Evolutionary conservation across 2,888 invertebrate genomes (phyloP).

Genomic region (Electrophaes corylata): DNA sequence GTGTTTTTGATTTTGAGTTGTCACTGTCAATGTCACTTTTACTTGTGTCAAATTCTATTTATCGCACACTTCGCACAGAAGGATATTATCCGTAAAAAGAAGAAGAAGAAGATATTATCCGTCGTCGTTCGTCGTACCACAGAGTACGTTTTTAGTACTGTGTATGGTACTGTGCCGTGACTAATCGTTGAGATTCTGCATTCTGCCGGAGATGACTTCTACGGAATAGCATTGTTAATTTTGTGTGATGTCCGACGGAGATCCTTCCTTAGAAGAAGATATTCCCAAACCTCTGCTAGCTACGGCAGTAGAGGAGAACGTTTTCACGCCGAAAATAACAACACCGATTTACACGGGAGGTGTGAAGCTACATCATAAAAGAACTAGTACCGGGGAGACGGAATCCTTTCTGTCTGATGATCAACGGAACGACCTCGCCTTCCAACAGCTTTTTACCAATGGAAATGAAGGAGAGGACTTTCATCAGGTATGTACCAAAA

Average conservation of each 20-base stretch:
- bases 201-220: slow-evolving; percentile 35
- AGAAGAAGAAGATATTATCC: too few relatives aligned
- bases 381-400: slow-evolving; percentile 67
- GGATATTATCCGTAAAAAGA: too few relatives aligned
- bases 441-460: slow-evolving; percentile 73
- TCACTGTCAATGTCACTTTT: background rate
- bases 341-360: slow-evolving; percentile 74
- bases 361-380: slow-evolving; percentile 70
- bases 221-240: slow-evolving; percentile 32
- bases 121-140: too few relatives aligned
- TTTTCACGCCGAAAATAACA: slow-evolving; percentile 76
- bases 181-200: slow-evolving; percentile 39
- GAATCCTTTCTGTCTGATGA: slow-evolving; percentile 73
- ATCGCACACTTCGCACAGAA: too few relatives aligned
- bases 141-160: too few relatives aligned
- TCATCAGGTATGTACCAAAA: slow-evolving; percentile 57
- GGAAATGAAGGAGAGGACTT: slow-evolving; percentile 70
- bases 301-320: slow-evolving; percentile 68
- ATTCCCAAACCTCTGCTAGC: slow-evolving; percentile 72
- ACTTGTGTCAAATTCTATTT: too few relatives aligned
- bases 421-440: slow-evolving; percentile 75
- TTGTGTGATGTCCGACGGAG: slow-evolving; percentile 82
- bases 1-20: too few relatives aligned
- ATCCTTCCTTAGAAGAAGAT: slow-evolving; percentile 80
- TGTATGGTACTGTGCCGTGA: too few relatives aligned